Percentiles rank a stretch among this genome's conserved stretches.
phyloP scores from a whole-genome alignment of 2,888 invertebrate genomes.

The Stenotaenia linearis region DNA sequence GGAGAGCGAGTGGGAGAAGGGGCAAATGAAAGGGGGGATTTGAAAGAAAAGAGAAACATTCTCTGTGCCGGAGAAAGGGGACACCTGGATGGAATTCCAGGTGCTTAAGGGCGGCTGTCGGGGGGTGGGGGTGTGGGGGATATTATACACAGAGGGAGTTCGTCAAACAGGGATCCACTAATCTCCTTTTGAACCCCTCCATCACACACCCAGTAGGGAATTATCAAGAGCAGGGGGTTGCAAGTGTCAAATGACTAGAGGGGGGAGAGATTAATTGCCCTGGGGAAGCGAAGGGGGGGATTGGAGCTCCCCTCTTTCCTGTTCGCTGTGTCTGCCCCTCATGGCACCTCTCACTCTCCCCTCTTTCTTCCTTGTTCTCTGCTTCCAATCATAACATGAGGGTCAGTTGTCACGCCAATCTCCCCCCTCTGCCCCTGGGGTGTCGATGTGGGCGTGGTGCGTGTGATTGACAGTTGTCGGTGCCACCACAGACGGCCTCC shows the following conservation, averaged over 20 bases:
- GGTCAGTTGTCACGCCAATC: background rate
- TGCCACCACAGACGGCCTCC: background rate
- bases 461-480: background rate
- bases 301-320: background rate
- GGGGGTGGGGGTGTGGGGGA: background rate
- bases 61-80: background rate
- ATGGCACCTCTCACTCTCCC: too few species aligned
- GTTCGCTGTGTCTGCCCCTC: background rate
- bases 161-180: background rate
- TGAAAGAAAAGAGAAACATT: background rate
- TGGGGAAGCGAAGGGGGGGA: background rate
- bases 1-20: too few species aligned
- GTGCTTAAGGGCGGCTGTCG: background rate
- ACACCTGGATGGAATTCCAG: background rate
- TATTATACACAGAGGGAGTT: background rate
- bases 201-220: background rate
- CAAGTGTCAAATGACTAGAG: background rate
- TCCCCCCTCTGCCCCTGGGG: background rate
- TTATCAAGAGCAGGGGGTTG: background rate
- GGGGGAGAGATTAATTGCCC: background rate
- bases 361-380: background rate
- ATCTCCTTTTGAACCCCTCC: background rate
- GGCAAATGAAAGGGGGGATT: too few species aligned
- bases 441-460: background rate
- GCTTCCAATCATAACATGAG: background rate